These are phyloP conservation scores for Shinisaurus crocodilurus DNA, from an alignment of 2,113 vertebrate species.

Conservation along the genomic window DNA sequence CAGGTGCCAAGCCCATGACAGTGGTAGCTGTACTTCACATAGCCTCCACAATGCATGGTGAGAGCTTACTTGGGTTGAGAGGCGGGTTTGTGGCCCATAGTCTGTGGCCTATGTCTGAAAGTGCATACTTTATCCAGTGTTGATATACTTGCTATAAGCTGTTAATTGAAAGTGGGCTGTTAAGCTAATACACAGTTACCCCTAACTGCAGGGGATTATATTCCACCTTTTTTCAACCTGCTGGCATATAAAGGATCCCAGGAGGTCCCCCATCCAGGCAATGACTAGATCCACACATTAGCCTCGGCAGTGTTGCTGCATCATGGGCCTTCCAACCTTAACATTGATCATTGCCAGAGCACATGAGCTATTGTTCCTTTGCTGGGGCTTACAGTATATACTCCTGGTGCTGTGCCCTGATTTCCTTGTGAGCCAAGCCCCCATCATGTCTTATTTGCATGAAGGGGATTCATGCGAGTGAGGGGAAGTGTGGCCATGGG, in stretches of 20 bases:
- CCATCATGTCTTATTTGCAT: background rate
- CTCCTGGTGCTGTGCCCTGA: background rate
- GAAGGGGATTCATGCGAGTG: background rate
- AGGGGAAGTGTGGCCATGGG: background rate
- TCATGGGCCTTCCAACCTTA: background rate
- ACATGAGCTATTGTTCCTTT: background rate
- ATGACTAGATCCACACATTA: background rate
- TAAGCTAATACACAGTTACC: background rate
- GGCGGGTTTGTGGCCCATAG: background rate
- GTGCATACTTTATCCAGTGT: background rate
- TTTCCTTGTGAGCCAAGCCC: background rate
- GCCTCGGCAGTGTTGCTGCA: background rate
- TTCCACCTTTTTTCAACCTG: background rate
- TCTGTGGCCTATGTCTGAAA: background rate
- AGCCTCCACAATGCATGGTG: background rate
- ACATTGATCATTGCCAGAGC: background rate
- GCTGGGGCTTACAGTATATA: background rate
- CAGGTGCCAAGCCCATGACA: background rate
- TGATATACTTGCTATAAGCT: background rate
- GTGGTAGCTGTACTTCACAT: background rate
- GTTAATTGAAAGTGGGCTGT: background rate
- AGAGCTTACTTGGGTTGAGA: background rate
- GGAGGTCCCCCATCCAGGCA: background rate
- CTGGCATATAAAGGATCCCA: background rate
- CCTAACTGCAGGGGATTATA: background rate